phyloP scores from a whole-genome alignment of 2,113 vertebrate genomes.

The Hippocampus abdominalis region DNA sequence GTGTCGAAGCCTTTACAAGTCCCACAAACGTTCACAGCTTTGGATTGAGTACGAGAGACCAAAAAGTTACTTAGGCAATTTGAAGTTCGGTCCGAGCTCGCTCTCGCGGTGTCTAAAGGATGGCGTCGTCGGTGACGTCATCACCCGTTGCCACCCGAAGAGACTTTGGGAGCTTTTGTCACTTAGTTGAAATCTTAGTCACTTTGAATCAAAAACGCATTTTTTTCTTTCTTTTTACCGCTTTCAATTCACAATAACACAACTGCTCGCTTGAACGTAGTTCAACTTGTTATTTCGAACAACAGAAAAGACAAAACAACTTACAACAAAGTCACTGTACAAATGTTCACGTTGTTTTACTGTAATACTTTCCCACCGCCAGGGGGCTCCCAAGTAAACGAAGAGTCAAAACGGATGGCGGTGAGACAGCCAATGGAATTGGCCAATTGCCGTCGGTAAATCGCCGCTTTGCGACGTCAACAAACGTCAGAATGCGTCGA shows the following conservation, averaged over 20 bases:
- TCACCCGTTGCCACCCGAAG: too few relatives aligned
- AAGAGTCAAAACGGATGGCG: background rate
- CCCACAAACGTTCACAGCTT: conserved; percentile 51
- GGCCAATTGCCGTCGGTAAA: background rate
- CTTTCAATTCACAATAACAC: background rate
- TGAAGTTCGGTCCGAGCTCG: background rate
- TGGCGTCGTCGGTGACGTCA: background rate
- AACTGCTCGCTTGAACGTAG: background rate
- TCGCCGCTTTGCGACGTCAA: background rate
- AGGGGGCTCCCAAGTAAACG: background rate
- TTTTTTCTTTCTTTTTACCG: too few relatives aligned
- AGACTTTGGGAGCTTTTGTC: background rate
- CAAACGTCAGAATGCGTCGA: background rate
- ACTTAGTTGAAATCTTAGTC: too few relatives aligned
- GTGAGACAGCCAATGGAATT: background rate
- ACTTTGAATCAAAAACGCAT: background rate
- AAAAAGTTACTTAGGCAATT: background rate
- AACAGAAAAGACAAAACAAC: background rate
- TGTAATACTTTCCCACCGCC: background rate
- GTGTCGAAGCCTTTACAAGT: conserved; percentile 4
- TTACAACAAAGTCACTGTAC: background rate
- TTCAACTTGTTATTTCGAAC: background rate
- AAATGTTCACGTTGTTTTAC: background rate
- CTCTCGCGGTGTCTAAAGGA: conserved; percentile 18
- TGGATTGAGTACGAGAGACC: conserved; percentile 12